Evolutionary conservation across 2,797 vertebrate species (phyloP).

Genomic region (Poecilia velifera): DNA sequence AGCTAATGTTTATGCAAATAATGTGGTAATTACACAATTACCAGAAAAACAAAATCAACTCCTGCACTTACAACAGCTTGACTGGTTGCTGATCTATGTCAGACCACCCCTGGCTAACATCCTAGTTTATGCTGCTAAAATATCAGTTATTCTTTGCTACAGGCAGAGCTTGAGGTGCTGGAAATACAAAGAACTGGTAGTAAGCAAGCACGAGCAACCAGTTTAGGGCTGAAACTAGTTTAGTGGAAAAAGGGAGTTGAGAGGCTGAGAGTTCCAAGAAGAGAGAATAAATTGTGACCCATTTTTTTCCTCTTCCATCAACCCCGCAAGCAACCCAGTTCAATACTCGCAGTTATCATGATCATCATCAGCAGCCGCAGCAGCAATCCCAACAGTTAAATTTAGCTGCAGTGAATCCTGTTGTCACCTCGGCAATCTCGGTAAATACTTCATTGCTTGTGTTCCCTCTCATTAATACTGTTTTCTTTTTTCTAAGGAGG

Average conservation of each 20-base stretch:
- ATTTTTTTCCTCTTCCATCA: not conserved
- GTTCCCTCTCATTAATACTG: not conserved
- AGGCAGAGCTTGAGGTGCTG: not conserved
- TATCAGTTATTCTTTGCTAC: not conserved
- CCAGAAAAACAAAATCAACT: not conserved
- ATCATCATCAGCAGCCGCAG: not conserved
- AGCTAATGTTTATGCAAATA: too few relatives aligned
- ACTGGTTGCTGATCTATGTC: not conserved
- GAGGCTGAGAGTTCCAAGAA: constrained; percentile 27
- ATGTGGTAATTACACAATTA: too few relatives aligned
- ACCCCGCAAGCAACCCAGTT: not conserved
- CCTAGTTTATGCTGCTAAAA: not conserved
- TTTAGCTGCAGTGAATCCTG: constrained; percentile 54
- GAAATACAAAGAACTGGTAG: not conserved
- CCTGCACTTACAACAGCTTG: not conserved
- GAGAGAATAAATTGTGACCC: constrained; percentile 1
- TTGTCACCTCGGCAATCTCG: constrained; percentile 28
- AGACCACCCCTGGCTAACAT: not conserved
- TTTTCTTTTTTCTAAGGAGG: not conserved
- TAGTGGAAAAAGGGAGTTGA: not conserved
- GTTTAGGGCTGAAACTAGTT: not conserved
- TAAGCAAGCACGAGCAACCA: too few relatives aligned
- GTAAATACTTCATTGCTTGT: constrained; percentile 23
- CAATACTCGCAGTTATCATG: constrained; percentile 6
- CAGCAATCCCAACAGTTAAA: constrained; percentile 36